Conservation (phyloP, 37 sponge, comb jelly and placozoan genomes). For the Spongia lamella region DNA sequence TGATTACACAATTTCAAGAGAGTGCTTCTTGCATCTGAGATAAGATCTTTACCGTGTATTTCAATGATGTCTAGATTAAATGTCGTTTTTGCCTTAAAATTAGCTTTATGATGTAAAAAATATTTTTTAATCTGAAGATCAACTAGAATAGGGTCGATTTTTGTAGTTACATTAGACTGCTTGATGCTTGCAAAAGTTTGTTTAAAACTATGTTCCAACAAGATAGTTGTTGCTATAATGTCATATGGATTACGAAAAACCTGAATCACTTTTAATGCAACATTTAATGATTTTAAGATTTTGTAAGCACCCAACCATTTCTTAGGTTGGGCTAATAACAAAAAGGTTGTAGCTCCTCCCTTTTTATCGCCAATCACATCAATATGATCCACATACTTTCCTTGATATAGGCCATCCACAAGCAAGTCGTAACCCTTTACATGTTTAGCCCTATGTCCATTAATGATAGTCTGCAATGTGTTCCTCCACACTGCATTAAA, state of each 20-base stretch:
- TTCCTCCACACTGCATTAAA: slow-evolving; percentile 4
- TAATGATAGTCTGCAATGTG: background rate
- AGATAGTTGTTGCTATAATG: slow-evolving; percentile 32
- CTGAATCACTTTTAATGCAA: slow-evolving; percentile 9
- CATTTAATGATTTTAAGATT: background rate
- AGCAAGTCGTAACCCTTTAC: slow-evolving; percentile 25
- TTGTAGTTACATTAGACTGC: too few species aligned
- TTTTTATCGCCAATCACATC: slow-evolving; percentile 48
- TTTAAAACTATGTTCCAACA: background rate
- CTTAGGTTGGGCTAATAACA: background rate
- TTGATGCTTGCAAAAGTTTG: too few species aligned
- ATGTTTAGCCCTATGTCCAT: background rate
- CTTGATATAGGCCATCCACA: slow-evolving; percentile 20
- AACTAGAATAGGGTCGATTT: too few species aligned
- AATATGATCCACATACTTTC: slow-evolving; percentile 3
- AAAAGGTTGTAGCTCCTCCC: background rate
- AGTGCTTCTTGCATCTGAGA: background rate
- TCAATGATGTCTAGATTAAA: slow-evolving; percentile 15
- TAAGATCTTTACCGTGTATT: slow-evolving; percentile 19
- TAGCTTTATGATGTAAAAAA: background rate
- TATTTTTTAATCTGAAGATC: too few species aligned
- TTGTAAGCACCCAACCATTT: background rate
- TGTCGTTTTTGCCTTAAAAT: background rate
- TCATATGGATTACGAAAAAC: slow-evolving; percentile 54
- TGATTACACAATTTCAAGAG: slow-evolving; percentile 5